Evolutionary conservation across 1,140 invertebrate species (phyloP).

Genomic region (Drosophila athabasca): DNA sequence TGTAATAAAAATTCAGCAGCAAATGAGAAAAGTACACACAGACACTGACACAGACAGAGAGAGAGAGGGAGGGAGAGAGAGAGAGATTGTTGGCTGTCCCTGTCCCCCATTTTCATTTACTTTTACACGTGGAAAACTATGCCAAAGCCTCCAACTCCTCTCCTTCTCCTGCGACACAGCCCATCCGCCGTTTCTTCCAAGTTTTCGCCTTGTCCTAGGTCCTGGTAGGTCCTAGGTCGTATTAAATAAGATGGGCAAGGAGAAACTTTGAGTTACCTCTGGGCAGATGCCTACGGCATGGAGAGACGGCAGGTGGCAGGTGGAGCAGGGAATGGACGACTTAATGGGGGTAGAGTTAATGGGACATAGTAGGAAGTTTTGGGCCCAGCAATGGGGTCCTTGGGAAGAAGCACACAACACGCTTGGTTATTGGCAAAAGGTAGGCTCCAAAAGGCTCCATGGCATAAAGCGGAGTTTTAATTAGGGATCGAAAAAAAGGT

Average conservation of each 20-base stretch:
- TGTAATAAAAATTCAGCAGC: slow-evolving; percentile 81
- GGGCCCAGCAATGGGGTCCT: slow-evolving; percentile 5
- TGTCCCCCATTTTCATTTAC: slow-evolving; percentile 35
- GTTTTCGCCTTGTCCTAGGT: slow-evolving; percentile 22
- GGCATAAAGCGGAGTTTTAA: too few species aligned
- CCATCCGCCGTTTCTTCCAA: slow-evolving; percentile 2
- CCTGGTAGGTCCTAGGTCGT: slow-evolving; percentile 18
- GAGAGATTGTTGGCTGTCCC: neutral
- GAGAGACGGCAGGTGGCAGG: too few species aligned
- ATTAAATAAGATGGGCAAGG: slow-evolving; percentile 45
- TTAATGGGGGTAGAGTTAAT: slow-evolving; percentile 6
- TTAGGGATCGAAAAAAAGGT: too few species aligned
- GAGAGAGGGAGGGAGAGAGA: neutral
- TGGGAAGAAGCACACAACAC: too few species aligned
- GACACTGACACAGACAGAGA: slow-evolving; percentile 3
- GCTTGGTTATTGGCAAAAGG: too few species aligned
- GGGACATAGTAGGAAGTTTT: slow-evolving; percentile 13
- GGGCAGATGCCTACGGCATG: neutral
- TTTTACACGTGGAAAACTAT: slow-evolving; percentile 75
- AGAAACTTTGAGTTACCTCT: slow-evolving; percentile 26
- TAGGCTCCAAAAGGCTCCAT: too few species aligned
- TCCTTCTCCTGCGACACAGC: neutral
- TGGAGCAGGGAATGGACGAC: neutral
- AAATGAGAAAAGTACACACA: slow-evolving; percentile 75
- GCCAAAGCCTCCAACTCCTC: slow-evolving; percentile 56